Percentiles rank a stretch among this genome's conserved stretches.
phyloP scores from a whole-genome alignment of 2,888 invertebrate genomes.

The Philhelius pedissequus region DNA sequence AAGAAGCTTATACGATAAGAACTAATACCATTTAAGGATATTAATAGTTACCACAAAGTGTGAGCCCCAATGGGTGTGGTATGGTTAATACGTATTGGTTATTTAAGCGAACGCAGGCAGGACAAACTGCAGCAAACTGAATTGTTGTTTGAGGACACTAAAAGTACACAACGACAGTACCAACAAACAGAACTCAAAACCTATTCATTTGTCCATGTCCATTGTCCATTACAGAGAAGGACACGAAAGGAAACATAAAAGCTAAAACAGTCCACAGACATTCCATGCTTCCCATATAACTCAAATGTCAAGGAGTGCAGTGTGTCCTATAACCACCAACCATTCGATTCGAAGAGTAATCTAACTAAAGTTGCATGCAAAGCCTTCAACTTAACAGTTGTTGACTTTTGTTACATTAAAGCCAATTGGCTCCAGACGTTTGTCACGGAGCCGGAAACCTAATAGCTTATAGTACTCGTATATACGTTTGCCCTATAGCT shows the following conservation, averaged over 20 bases:
- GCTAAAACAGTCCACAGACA: slow-evolving; percentile 34
- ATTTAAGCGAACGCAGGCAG: not conserved
- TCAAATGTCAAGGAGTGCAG: slow-evolving; percentile 60
- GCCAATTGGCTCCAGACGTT: slow-evolving; percentile 40
- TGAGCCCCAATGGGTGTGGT: not conserved
- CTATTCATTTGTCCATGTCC: slow-evolving; percentile 53
- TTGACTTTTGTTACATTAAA: slow-evolving; percentile 40
- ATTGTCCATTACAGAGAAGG: slow-evolving; percentile 6
- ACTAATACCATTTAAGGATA: slow-evolving; percentile 54
- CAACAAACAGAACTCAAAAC: slow-evolving; percentile 10
- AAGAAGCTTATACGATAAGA: slow-evolving; percentile 12
- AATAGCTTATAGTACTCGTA: not conserved
- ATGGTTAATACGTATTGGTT: not conserved
- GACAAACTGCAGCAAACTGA: not conserved
- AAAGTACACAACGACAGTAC: slow-evolving; percentile 20
- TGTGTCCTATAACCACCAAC: slow-evolving; percentile 12
- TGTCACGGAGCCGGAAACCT: slow-evolving; percentile 52
- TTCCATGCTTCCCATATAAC: slow-evolving; percentile 28
- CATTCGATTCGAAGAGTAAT: slow-evolving; percentile 23
- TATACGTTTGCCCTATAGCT: not conserved
- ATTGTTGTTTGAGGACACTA: slow-evolving; percentile 29
- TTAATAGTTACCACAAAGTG: slow-evolving; percentile 22
- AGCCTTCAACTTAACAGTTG: slow-evolving; percentile 47
- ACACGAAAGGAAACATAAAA: slow-evolving; percentile 9
- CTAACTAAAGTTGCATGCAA: slow-evolving; percentile 16